Conservation (phyloP, 1,140 invertebrate species). For the Radopholus similis region DNA sequence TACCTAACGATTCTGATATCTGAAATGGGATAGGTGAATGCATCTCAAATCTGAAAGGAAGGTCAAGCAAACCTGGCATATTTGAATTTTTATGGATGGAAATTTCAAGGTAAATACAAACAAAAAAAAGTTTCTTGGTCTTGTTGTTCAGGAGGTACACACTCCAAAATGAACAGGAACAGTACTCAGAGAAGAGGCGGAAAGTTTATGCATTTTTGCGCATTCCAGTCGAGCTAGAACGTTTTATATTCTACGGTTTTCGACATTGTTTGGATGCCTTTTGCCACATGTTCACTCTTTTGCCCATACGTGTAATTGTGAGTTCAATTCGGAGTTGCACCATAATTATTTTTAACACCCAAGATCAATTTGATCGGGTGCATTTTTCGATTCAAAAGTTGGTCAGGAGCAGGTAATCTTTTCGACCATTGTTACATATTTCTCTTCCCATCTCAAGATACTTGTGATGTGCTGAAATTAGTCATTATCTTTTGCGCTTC, state of each 20-base stretch:
- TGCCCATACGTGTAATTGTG: constrained; percentile 83
- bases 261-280: constrained; percentile 96
- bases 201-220: constrained; percentile 95
- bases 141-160: constrained; percentile 51
- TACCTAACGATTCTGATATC: background rate
- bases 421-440: no score
- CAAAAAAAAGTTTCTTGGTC: background rate
- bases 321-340: constrained; percentile 62
- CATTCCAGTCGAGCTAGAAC: constrained; percentile 79
- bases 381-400: constrained; percentile 52
- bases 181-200: constrained; percentile 83
- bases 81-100: constrained; percentile 50
- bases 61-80: background rate
- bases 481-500: constrained; percentile 73
- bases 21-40: background rate
- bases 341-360: no score
- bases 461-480: constrained; percentile 91
- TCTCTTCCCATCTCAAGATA: no score
- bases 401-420: constrained; percentile 70
- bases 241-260: constrained; percentile 90
- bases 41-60: background rate
- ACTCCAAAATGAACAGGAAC: constrained; percentile 67
- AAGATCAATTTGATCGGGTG: constrained; percentile 53
- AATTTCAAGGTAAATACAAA: constrained; percentile 28
- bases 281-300: constrained; percentile 92